phyloP scores from a whole-genome alignment of 2,797 vertebrate species.

The Eupleurogrammus muticus region DNA sequence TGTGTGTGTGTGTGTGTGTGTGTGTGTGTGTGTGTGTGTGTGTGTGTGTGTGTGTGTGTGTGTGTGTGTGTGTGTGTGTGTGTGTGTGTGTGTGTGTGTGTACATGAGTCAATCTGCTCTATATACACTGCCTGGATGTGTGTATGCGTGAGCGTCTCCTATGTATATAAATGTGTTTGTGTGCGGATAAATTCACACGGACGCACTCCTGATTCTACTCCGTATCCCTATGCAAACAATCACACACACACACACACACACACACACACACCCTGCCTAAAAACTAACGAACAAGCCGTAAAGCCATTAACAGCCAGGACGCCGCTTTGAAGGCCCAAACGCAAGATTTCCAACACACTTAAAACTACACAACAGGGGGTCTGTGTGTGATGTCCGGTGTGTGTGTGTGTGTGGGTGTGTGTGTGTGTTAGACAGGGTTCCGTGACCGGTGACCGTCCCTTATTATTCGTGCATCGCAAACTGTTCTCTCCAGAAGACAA shows the following conservation, averaged over 20 bases:
- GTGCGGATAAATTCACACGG: slow-evolving; percentile 12
- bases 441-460: slow-evolving; percentile 54
- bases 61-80: slow-evolving; percentile 54
- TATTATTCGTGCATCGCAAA: slow-evolving; percentile 57
- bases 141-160: neutral
- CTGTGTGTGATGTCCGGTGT: slow-evolving; percentile 53
- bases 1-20: slow-evolving; percentile 54
- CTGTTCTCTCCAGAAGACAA: slow-evolving; percentile 62
- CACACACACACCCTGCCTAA: slow-evolving; percentile 47
- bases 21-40: slow-evolving; percentile 49
- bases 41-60: slow-evolving; percentile 53
- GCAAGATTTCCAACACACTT: slow-evolving; percentile 66
- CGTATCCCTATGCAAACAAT: slow-evolving; percentile 29
- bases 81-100: slow-evolving; percentile 52
- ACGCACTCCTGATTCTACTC: slow-evolving; percentile 19
- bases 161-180: neutral
- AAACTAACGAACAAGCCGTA: slow-evolving; percentile 74
- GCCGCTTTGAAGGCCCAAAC: slow-evolving; percentile 70
- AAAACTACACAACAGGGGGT: slow-evolving; percentile 55
- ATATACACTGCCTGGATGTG: slow-evolving; percentile 13
- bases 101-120: slow-evolving; percentile 41
- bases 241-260: slow-evolving; percentile 17
- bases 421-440: slow-evolving; percentile 36
- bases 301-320: slow-evolving; percentile 67
- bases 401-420: slow-evolving; percentile 54